These are phyloP conservation scores for Drosophila subpulchrella DNA, from an alignment of 1,140 invertebrate species.

Conservation along the genomic window DNA sequence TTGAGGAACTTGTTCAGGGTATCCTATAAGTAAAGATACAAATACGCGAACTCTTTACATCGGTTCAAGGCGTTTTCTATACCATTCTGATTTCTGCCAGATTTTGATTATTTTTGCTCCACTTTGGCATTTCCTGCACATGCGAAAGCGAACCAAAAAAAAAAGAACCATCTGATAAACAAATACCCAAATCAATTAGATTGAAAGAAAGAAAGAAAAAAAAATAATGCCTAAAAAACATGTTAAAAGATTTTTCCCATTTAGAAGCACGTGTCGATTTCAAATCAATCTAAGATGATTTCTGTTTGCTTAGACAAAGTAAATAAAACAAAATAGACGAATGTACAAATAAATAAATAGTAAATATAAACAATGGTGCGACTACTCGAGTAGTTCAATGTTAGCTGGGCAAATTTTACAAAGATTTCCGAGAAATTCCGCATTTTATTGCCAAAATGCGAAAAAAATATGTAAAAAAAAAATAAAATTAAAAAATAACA, in stretches of 20 bases:
- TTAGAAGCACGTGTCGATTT: constrained; percentile 47
- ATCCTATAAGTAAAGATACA: constrained; percentile 43
- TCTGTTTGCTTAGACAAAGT: constrained; percentile 31
- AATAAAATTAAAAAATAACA: constrained; percentile 30
- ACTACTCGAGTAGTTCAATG: constrained; percentile 1
- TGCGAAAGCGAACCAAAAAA: constrained; percentile 31
- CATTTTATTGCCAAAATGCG: constrained; percentile 33
- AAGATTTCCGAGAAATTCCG: constrained; percentile 37
- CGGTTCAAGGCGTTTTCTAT: constrained; percentile 15
- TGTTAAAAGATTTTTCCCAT: constrained; percentile 39
- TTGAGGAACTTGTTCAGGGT: constrained; percentile 26
- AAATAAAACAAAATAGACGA: constrained; percentile 34
- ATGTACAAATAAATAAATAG: constrained; percentile 40
- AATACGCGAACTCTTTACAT: constrained; percentile 26
- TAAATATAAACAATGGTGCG: constrained; percentile 40
- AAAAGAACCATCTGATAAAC: constrained; percentile 39
- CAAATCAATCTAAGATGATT: constrained; percentile 30
- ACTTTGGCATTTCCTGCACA: constrained; percentile 73
- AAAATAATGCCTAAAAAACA: constrained; percentile 11
- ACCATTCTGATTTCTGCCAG: not conserved
- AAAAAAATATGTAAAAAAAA: constrained; percentile 35
- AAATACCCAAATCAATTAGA: constrained; percentile 41
- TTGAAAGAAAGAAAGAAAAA: constrained; percentile 21
- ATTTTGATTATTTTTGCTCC: constrained; percentile 29
- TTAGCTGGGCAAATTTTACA: constrained; percentile 1